Conservation (phyloP, 2,797 vertebrate species). For the Spinibarbus caldwelli region DNA sequence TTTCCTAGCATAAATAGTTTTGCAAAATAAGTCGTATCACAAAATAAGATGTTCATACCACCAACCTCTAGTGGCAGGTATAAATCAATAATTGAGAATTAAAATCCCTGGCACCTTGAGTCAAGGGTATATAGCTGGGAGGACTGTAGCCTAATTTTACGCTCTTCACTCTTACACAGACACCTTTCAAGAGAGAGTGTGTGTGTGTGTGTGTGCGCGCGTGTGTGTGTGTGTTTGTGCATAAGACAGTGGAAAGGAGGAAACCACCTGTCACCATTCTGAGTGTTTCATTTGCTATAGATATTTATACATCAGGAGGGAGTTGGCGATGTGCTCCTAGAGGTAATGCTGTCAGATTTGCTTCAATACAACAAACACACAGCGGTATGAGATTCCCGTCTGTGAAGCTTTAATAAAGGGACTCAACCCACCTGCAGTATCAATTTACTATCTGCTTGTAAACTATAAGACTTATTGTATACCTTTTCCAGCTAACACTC, state of each 20-base stretch:
- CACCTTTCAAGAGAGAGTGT: constrained; percentile 11
- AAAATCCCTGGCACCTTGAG: constrained; percentile 27
- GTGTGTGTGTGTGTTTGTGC: background rate
- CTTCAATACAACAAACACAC: constrained; percentile 19
- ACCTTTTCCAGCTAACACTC: constrained; percentile 2
- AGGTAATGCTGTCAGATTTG: constrained; percentile 30
- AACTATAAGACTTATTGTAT: background rate
- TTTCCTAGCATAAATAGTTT: background rate
- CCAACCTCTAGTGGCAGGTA: constrained; percentile 10
- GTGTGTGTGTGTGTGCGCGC: background rate
- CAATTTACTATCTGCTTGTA: constrained; percentile 37
- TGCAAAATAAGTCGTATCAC: background rate
- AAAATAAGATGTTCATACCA: background rate
- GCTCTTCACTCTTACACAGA: constrained; percentile 39
- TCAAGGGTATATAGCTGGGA: constrained; percentile 29
- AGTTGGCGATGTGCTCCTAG: background rate
- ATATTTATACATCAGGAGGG: constrained; percentile 36
- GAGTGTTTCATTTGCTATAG: constrained; percentile 36
- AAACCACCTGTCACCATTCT: constrained; percentile 35
- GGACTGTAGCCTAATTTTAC: constrained; percentile 42
- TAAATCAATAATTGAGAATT: constrained; percentile 38
- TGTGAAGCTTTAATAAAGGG: constrained; percentile 13
- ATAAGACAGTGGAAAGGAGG: constrained; percentile 3
- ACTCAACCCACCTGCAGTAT: background rate
- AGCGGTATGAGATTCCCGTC: background rate